Base-by-base conservation (phyloP, 2,888 invertebrate species). In the Serrognathus titanus region DNA sequence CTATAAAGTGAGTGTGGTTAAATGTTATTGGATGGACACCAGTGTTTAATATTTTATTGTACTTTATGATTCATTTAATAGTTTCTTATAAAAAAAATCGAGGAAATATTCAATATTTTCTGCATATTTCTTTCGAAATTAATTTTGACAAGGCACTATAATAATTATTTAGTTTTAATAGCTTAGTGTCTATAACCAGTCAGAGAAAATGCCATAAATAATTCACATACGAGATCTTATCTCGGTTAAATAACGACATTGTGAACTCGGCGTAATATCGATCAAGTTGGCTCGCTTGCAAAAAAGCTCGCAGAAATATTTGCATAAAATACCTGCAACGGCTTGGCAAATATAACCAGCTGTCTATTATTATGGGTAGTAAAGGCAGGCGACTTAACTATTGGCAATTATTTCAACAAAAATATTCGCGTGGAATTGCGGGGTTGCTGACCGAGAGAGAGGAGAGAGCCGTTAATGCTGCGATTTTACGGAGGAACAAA, bases 231-330 rank as follows among this genome's bases (percentile, higher is more conserved):
- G 46, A 36, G 61, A 61, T 58, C 54, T 48, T 58, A 61, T 61
- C 61, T 53, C 37, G 50, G 40, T 55, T 55, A 60, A 60, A 58
- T 60, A 60, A 60, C 57, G 58, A 58, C 55, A 55, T 45, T 53
- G 54, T 51, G 55, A 48, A 52, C 43, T 53, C 53, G 55, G 45
- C 41, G 50, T 51, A 57, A 58, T 59, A 60, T 60, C 60, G 62
- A 62, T 56, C 55, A 58, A 60, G 54, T 58, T 55, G 57, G 58
- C 57, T 60, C 13, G 54, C 16, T 51, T 40, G 53, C 53, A 49
- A 53, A 57, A 57, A 52, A 41, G 24, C 41, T 35, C 54, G 20
- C 40, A 48, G 51, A 37, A 20, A 24, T 51, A 51, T 58, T 55
- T 58, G 54, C 58, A 58, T 58, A 55, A 58, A 43, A 55, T 53